Evolutionary conservation across 2,113 vertebrate genomes (phyloP), one percentile per base, ranked within the genome.

Genomic region (Hiodon alosoides): DNA sequence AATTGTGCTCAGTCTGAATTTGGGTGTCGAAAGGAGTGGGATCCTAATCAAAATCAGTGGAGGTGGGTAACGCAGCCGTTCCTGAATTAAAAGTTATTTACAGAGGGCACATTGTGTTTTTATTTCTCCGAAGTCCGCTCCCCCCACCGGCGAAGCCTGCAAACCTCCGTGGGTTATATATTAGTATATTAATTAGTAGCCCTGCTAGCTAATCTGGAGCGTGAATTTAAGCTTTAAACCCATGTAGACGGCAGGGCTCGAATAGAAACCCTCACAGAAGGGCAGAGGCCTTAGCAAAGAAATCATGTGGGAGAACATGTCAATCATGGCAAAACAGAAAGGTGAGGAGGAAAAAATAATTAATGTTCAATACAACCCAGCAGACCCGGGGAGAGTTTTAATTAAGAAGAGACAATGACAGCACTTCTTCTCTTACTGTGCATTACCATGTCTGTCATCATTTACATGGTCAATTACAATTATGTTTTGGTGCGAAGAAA

Each of bases 381-480:
- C 76, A 48, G 64, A 75, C 74, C 78, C 47, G 67, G 67, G 72
- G 57, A 80, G 81, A 80, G 75, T 78, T 84, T 79, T 84, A 78
- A 83, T 85, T 82, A 83, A 14, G 31, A 69, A 69, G 55, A 71
- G 78, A 84, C 78, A 79, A 83, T 58, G 65, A 76, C 73, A 61
- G 73, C 75, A 8, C 50, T 75, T 85, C 81, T 82, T 77, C 81
- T 73, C 31, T 31, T 52, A 67, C 77, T 78, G 80, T 73, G 66
- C 78, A 64, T 54, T 65, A 46, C 78, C 70, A 71, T 81, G 73
- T 80, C 75, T 78, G 74, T 72, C 83, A 83, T 78, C 76, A 83
- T 81, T 74, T 80, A 79, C 31, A 31, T 31, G 31, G 81, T 89
- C 85, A 85, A 85, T 86, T 90, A 81, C 84, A 88, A 83, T 90